Evolutionary conservation across 2,113 vertebrate species (phyloP).

Genomic region (Holacanthus passer): DNA sequence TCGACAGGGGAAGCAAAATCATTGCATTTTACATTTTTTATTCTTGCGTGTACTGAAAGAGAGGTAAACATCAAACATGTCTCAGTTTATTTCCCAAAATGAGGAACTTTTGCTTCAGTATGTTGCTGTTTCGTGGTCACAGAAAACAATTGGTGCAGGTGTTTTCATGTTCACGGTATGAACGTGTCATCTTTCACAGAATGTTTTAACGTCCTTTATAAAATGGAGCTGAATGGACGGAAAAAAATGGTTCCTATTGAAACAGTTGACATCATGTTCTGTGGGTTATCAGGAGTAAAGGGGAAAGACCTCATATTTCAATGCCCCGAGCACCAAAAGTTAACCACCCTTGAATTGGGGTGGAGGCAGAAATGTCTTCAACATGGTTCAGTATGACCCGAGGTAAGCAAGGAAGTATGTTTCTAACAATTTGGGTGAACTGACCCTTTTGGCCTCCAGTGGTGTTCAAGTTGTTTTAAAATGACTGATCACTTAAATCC

Average conservation of each 20-base stretch:
- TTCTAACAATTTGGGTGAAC: constrained; percentile 12
- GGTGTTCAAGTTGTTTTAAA: neutral
- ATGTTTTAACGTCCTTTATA: neutral
- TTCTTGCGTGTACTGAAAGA: no score
- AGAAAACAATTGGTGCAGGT: no score
- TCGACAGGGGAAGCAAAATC: no score
- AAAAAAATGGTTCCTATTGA: neutral
- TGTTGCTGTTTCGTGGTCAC: no score
- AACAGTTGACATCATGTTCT: neutral
- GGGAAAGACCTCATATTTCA: neutral
- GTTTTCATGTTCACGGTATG: no score
- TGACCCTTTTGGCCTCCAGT: neutral
- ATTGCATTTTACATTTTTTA: no score
- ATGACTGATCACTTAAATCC: neutral
- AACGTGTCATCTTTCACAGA: neutral
- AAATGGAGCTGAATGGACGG: neutral
- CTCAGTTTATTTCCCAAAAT: no score
- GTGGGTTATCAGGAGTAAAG: no score
- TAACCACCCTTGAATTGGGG: neutral
- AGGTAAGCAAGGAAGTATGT: neutral
- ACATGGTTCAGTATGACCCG: no score
- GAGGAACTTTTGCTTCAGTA: no score
- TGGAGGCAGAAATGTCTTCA: neutral
- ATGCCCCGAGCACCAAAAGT: neutral
- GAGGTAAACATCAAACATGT: no score